phyloP scores from a whole-genome alignment of 2,888 invertebrate species.

The Taphrorychus bicolor region DNA sequence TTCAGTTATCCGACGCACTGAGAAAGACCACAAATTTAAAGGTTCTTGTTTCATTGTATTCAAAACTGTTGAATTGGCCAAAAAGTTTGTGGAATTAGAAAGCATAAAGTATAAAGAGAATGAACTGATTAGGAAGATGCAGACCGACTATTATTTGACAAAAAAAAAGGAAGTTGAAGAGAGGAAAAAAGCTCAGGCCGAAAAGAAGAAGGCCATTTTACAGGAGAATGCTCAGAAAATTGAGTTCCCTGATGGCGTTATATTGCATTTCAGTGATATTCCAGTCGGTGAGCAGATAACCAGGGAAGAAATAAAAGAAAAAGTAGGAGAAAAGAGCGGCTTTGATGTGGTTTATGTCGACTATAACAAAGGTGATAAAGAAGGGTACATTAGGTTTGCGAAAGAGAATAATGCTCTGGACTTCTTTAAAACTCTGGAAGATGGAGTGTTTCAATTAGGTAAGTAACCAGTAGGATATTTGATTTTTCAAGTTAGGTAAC shows the following conservation, averaged over 20 bases:
- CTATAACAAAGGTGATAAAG: constrained; percentile 74
- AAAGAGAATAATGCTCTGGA: constrained; percentile 74
- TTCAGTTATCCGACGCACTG: constrained; percentile 70
- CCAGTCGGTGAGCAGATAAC: constrained; percentile 62
- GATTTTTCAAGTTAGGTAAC: too few species aligned
- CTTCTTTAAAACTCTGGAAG: constrained; percentile 68
- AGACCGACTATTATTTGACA: constrained; percentile 70
- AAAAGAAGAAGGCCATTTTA: constrained; percentile 60
- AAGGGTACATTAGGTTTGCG: constrained; percentile 75
- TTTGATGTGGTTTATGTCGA: constrained; percentile 74
- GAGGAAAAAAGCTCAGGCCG: constrained; percentile 62
- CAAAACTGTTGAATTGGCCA: constrained; percentile 79
- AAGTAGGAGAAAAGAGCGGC: constrained; percentile 29
- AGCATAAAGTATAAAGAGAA: constrained; percentile 70
- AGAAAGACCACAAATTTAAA: constrained; percentile 75
- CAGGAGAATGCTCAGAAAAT: constrained; percentile 53
- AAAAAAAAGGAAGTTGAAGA: constrained; percentile 68
- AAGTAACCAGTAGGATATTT: too few species aligned
- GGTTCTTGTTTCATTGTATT: constrained; percentile 91
- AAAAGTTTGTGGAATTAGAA: constrained; percentile 76
- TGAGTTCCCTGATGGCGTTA: constrained; percentile 74
- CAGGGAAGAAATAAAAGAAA: constrained; percentile 69
- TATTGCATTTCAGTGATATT: constrained; percentile 73
- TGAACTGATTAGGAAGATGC: constrained; percentile 74
- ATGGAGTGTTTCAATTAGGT: constrained; percentile 59